These are phyloP conservation scores for Hartigia nigra DNA, from an alignment of 2,888 invertebrate genomes.

Conservation along the genomic window DNA sequence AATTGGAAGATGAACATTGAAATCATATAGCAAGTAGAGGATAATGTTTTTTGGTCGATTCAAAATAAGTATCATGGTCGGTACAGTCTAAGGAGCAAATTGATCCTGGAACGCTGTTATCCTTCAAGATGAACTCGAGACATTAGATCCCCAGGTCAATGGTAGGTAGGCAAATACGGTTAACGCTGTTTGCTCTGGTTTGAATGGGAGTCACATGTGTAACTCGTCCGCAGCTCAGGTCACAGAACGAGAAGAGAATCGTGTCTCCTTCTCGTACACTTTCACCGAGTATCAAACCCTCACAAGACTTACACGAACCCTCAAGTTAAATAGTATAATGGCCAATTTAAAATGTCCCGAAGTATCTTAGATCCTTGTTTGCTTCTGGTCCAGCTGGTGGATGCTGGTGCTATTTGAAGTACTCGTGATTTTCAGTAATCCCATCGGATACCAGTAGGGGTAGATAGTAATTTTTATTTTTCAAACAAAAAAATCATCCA, in stretches of 20 bases:
- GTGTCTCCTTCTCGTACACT: neutral
- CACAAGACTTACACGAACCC: conserved; percentile 38
- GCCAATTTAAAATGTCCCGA: conserved; percentile 65
- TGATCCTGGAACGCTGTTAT: neutral
- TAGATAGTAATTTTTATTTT: neutral
- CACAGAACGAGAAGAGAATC: neutral
- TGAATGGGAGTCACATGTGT: conserved; percentile 55
- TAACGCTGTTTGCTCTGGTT: conserved; percentile 61
- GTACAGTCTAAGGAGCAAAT: neutral
- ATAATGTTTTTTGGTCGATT: neutral
- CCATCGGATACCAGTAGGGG: neutral
- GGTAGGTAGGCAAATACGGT: conserved; percentile 62
- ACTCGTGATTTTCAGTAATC: neutral
- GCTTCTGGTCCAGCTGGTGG: conserved; percentile 28
- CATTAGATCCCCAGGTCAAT: conserved; percentile 51
- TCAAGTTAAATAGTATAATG: conserved; percentile 67
- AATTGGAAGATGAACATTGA: neutral
- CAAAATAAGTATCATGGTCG: neutral
- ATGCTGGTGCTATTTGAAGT: conserved; percentile 8
- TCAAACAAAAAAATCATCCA: neutral
- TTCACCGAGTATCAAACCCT: neutral
- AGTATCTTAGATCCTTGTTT: conserved; percentile 63
- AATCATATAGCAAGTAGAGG: neutral
- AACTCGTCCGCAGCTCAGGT: conserved; percentile 25
- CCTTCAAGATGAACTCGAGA: conserved; percentile 29